Conservation (phyloP, 2,113 vertebrate species). For the Mionectes macconnelli region DNA sequence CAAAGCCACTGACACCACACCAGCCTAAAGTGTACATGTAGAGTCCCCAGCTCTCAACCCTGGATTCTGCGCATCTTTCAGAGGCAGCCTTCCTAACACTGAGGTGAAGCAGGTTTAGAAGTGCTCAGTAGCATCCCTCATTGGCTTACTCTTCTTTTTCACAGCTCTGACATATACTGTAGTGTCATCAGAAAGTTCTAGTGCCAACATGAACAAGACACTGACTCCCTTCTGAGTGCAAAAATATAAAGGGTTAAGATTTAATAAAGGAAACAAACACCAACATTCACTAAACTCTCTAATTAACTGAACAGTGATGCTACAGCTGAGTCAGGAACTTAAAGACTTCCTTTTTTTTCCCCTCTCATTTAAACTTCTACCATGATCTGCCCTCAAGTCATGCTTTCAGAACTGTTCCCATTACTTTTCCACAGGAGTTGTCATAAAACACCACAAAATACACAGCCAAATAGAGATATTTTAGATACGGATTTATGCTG, state of each 20-base stretch:
- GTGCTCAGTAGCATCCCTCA: not conserved
- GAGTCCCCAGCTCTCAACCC: not conserved
- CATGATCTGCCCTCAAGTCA: not conserved
- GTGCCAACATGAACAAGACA: not conserved
- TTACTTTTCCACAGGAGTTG: not conserved
- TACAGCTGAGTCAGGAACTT: not conserved
- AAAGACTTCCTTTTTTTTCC: not conserved
- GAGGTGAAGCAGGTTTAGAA: not conserved
- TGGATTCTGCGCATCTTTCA: not conserved
- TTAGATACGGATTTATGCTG: not conserved
- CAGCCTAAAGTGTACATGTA: not conserved
- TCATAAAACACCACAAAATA: not conserved
- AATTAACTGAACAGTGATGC: not conserved
- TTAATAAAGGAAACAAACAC: not conserved
- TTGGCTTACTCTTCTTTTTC: not conserved
- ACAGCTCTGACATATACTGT: not conserved
- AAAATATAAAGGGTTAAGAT: not conserved
- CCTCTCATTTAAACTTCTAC: not conserved
- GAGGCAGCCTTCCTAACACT: not conserved
- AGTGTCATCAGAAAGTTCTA: not conserved
- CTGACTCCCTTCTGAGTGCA: not conserved
- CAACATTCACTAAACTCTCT: not conserved
- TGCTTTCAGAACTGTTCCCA: not conserved
- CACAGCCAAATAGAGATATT: not conserved
- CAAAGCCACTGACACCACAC: not conserved